A percentile compares a stretch with the other conserved stretches of the same genome.
phyloP scores from a whole-genome alignment of 2,113 vertebrate genomes.

The Plectropomus leopardus region DNA sequence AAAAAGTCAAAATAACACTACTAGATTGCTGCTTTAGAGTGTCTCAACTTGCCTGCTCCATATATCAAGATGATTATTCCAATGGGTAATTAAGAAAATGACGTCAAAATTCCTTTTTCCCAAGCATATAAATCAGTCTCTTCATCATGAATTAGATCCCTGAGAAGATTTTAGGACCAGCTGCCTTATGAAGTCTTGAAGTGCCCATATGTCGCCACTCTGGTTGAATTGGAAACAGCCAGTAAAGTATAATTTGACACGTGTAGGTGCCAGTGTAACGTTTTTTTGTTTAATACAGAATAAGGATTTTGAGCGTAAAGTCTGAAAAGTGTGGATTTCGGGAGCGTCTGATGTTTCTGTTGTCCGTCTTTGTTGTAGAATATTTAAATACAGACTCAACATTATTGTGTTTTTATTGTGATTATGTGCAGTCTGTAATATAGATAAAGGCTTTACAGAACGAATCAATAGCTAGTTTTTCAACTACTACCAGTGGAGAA shows the following conservation, averaged over 20 bases:
- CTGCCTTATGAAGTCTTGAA: slow-evolving; percentile 55
- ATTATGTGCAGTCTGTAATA: no score
- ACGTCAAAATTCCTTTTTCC: slow-evolving; percentile 14
- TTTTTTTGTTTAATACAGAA: slow-evolving; percentile 3
- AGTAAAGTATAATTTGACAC: slow-evolving; percentile 12
- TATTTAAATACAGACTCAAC: not conserved
- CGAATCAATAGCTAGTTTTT: not conserved
- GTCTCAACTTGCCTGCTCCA: not conserved
- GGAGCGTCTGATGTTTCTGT: not conserved
- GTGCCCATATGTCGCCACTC: slow-evolving; percentile 59
- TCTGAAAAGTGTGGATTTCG: not conserved
- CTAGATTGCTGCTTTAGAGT: not conserved
- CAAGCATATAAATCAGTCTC: slow-evolving; percentile 36
- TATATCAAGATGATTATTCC: slow-evolving; percentile 14
- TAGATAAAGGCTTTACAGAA: not conserved
- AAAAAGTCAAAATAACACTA: not conserved
- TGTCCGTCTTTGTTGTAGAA: not conserved
- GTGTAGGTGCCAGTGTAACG: slow-evolving; percentile 18
- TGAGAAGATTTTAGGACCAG: slow-evolving; percentile 46
- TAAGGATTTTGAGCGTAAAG: slow-evolving; percentile 14
- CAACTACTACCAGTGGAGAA: not conserved
- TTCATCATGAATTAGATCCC: slow-evolving; percentile 32
- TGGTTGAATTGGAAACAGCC: slow-evolving; percentile 30
- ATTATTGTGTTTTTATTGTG: not conserved
- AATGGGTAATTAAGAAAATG: slow-evolving; percentile 22